Percentiles rank a stretch among this genome's conserved stretches.
These are phyloP conservation scores for Plutomurus gul DNA, from an alignment of 1,140 invertebrate species.

Conservation along the genomic window DNA sequence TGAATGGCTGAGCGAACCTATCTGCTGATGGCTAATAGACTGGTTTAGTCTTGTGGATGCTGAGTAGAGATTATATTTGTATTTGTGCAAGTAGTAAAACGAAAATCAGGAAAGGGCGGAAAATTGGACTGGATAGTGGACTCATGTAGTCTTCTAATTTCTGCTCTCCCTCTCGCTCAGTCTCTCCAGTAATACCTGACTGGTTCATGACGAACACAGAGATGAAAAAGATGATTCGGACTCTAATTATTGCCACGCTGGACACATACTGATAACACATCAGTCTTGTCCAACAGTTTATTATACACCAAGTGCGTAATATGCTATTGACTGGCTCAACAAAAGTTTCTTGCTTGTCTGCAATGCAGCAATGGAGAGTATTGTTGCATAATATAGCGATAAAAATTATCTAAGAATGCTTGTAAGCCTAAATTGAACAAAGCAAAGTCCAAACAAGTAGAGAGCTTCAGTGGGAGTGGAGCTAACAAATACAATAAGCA, in stretches of 20 bases:
- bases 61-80: background rate
- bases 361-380: background rate
- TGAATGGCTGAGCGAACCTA: background rate
- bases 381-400: conserved; percentile 16
- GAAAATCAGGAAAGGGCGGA: conserved; percentile 32
- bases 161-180: too few species aligned
- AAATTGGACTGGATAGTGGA: conserved; percentile 23
- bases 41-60: background rate
- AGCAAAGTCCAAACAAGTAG: conserved; percentile 8
- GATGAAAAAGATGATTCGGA: conserved; percentile 29
- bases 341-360: background rate
- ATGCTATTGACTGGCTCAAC: too few species aligned
- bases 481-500: background rate
- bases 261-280: background rate
- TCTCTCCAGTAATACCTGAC: conserved; percentile 13
- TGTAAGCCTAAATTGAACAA: background rate
- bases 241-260: conserved; percentile 27
- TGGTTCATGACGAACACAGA: conserved; percentile 5
- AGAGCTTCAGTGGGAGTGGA: conserved; percentile 1
- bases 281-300: background rate
- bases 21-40: background rate
- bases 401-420: conserved; percentile 22
- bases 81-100: background rate
- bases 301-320: background rate
- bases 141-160: conserved; percentile 18